Evolutionary conservation across 2,888 invertebrate species (phyloP), one percentile per base, ranked within the genome.

Genomic region (Cephus rjabovi): DNA sequence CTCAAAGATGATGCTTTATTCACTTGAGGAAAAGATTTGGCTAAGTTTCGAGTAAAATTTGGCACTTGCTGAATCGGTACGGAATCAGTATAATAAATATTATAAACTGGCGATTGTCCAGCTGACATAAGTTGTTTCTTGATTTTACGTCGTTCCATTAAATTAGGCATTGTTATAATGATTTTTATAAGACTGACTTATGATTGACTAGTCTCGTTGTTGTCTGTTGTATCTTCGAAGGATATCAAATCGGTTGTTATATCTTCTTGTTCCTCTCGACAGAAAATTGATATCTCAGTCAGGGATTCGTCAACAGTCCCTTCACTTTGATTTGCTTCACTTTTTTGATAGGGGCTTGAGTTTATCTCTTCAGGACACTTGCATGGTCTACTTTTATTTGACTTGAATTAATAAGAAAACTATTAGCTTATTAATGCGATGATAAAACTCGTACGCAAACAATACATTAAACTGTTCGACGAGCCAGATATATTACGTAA

Each of bases 221-320:
- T 84, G 76, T 87, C 85, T 12, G 85, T 83, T 0, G 81, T 84
- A 74, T 86, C 86, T 35, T 82, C 84, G 1, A 79, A 71, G 0
- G 40, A 56, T 56, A 56, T 56, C 40, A 56, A 56, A 71, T 71
- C 31, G 31, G 12, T 71, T 71, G 71, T 30, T 31, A 11, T 30
- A 11, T 40, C 76, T 69, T 69, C 37, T 71, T 84, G 82, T 34
- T 75, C 56, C 56, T 69, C 77, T 9, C 23, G 12, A 30, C 31
- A 30, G 71, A 77, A 76, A 40, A 76, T 73, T 30, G 83, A 81
- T 80, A 82, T 83, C 31, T 82, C 83, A 79, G 75, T 84, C 75
- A 75, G 77, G 12, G 79, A 79, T 76, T 83, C 80, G 35, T 56
- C 79, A 9, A 73, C 79, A 34, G 68, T 23, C 9, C 23, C 31